Evolutionary conservation across 2,888 invertebrate species (phyloP), one percentile per base, ranked within the genome.

Genomic region (Bugulina stolonifera): DNA sequence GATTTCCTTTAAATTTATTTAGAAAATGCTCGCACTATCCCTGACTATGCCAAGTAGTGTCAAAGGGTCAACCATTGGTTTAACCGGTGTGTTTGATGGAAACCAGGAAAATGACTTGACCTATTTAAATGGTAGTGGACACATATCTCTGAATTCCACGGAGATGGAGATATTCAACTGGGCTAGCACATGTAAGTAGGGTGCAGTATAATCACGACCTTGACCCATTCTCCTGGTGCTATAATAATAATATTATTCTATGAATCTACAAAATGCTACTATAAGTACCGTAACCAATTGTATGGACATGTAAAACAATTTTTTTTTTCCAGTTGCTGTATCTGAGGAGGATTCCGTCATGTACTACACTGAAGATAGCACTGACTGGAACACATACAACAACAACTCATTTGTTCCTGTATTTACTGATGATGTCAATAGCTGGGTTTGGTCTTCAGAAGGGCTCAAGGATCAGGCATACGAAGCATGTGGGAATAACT

Each of bases 401-500:
- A 64, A 64, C 64, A 64, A 64, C 32, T 64, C 64, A 64, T 64
- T 64, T 34, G 64, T 29, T 29, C 64, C 64, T 10, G 64, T 64
- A 10, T 64, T 64, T 64, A 64, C 27, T 27, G 64, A 64, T 64
- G 32, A 64, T 32, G n/a, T 64, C n/a, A 32, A 64, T 32, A 64
- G 32, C 27, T 64, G 64, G 64, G 32, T 32, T 14, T 64, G 64
- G 64, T 64, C 64, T 32, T 25, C 64, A 14, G 64, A 64, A 32
- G 64, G 32, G n/a, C 32, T 64, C n/a, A 64, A 64, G 32, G n/a
- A 2, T 32, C 29, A 27, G 10, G 27, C 64, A 14, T 64, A 32
- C 34, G 64, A 25, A 22, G 14, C 27, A 14, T 64, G 64, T 64
- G 64, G 64, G 5, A 32, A 22, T 25, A 32, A 64, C n/a, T 14